These are phyloP conservation scores for Thumatha senex DNA, from an alignment of 2,888 invertebrate genomes.

Conservation along the genomic window DNA sequence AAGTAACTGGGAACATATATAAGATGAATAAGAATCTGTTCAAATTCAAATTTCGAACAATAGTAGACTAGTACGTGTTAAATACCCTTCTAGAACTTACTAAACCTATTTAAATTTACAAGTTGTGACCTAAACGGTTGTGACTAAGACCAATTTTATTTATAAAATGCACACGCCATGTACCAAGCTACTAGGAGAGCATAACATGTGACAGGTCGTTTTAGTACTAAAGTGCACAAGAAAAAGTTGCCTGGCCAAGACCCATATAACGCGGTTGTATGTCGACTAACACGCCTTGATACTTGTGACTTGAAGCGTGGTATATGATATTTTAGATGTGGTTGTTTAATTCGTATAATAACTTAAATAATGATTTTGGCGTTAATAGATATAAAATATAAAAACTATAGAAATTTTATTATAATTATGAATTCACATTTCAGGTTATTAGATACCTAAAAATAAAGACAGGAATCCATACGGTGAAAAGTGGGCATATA, in stretches of 20 bases:
- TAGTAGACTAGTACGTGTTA: no score
- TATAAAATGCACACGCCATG: slow-evolving; percentile 18
- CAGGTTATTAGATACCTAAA: no score
- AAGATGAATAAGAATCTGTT: no score
- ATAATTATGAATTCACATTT: no score
- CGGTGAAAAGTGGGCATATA: no score
- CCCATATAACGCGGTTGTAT: slow-evolving; percentile 71
- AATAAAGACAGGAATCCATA: no score
- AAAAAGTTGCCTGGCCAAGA: slow-evolving; percentile 83
- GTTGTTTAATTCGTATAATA: background rate
- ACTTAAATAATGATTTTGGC: no score
- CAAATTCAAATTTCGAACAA: no score
- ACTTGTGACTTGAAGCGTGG: slow-evolving; percentile 39
- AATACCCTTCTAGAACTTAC: background rate
- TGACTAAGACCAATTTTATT: slow-evolving; percentile 1
- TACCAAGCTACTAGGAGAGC: slow-evolving; percentile 55
- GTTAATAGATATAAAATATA: no score
- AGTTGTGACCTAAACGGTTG: background rate
- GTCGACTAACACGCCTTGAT: slow-evolving; percentile 64
- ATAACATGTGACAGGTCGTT: slow-evolving; percentile 66
- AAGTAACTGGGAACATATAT: no score
- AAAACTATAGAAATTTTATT: no score
- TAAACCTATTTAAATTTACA: background rate
- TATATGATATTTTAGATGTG: background rate
- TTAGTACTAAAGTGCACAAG: slow-evolving; percentile 70